Evolutionary conservation across 2,797 vertebrate species (phyloP).

Genomic region (Staurois parvus): DNA sequence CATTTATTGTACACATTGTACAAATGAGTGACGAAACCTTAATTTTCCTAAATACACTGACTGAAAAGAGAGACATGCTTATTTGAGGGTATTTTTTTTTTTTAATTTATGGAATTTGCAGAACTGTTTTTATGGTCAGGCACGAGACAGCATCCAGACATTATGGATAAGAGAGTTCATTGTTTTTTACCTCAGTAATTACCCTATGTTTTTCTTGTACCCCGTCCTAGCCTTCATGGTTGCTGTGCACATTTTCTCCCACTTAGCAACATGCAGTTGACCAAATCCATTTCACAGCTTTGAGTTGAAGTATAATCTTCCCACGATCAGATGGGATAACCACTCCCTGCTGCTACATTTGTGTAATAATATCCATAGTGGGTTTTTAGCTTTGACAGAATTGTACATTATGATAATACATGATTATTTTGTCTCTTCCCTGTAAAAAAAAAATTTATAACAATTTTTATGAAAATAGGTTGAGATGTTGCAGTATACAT

Average conservation of each 20-base stretch:
- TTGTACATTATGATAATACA: slow-evolving; percentile 24
- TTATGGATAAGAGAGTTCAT: slow-evolving; percentile 40
- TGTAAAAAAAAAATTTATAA: neutral
- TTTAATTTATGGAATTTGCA: slow-evolving; percentile 21
- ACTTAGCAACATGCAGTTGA: slow-evolving; percentile 47
- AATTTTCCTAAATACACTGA: no score
- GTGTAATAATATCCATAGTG: slow-evolving; percentile 41
- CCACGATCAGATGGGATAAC: slow-evolving; percentile 53
- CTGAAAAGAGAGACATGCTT: no score
- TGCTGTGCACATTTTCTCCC: slow-evolving; percentile 31
- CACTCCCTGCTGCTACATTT: slow-evolving; percentile 42
- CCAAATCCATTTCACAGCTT: slow-evolving; percentile 55
- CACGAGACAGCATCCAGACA: slow-evolving; percentile 5
- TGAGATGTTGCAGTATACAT: neutral
- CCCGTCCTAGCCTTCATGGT: slow-evolving; percentile 36
- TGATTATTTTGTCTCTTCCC: neutral
- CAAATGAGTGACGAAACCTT: no score
- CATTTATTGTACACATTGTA: no score
- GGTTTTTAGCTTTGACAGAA: slow-evolving; percentile 17
- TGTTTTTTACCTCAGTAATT: slow-evolving; percentile 47
- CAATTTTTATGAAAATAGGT: neutral
- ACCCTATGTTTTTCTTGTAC: slow-evolving; percentile 49
- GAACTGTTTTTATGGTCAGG: slow-evolving; percentile 3
- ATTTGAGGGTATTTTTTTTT: neutral
- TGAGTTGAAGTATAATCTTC: slow-evolving; percentile 43